Base-by-base conservation (phyloP, 2,797 vertebrate genomes). In the Coregonus ussuriensis region DNA sequence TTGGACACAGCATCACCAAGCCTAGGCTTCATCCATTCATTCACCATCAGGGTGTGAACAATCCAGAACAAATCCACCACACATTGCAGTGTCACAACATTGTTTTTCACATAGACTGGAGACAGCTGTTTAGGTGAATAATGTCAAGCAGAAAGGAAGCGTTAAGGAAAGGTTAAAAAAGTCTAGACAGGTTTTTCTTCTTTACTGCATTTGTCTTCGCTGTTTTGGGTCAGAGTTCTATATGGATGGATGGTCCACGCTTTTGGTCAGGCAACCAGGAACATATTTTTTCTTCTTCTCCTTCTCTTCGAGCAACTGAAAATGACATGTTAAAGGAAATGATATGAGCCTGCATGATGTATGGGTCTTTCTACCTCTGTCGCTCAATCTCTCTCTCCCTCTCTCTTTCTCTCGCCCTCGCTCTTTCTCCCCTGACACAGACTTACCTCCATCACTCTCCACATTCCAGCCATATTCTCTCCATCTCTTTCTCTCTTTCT, bases 291-390 rank as follows among this genome's bases (percentile, higher is more conserved):
- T 13, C 9, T 47, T 47, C n/a, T 47, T 13, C 31, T 65, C 74
- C 78, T 76, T 74, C 62, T 71, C 83, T 90, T 82, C 70, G 74
- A 88, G 83, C 85, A 90, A 89, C 81, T 89, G 85, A 89, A 90
- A 92, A 90, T 88, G 87, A 91, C 90, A 87, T 89, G 92, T 94
- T 89, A 87, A 74, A 89, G 89, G 85, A 89, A 87, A 87, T 91
- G 89, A 93, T 91, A 90, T 90, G 88, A 88, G 83, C 71, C 81
- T 21, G 56, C 0, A 76, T 92, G 93, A 93, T 91, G 82, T 91
- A 93, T 93, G 84, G 83, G 84, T 89, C 88, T 89, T 88, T 89
- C 82, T 90, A 82, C 72, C 82, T 86, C 81, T 84, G 86, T 83
- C 71, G 85, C 78, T 91, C 87, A 84, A 80, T 88, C 84, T 85